These are phyloP conservation scores for Craseonycteris thonglongyai DNA, from an alignment of 2,113 vertebrate species.

Conservation along the genomic window DNA sequence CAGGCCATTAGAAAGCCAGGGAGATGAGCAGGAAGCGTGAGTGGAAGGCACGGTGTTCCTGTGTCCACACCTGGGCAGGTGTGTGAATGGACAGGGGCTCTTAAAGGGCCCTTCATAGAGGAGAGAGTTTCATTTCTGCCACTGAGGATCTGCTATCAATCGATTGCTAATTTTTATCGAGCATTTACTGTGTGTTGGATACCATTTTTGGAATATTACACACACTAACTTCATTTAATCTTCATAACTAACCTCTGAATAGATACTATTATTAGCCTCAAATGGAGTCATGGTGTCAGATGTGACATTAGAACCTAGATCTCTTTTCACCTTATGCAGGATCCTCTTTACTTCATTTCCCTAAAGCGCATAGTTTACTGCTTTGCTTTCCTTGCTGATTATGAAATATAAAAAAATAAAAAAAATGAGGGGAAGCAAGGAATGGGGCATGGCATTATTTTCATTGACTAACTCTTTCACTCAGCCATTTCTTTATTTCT, in stretches of 20 bases:
- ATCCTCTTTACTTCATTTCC: background rate
- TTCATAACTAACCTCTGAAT: background rate
- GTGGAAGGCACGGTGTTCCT: background rate
- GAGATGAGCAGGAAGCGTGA: background rate
- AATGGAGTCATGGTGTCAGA: background rate
- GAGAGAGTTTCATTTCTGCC: background rate
- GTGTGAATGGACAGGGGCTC: background rate
- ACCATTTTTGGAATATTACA: background rate
- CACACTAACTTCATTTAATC: background rate
- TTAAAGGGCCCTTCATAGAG: background rate
- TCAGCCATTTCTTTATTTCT: background rate
- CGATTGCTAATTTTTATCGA: background rate
- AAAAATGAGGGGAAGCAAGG: too few species aligned
- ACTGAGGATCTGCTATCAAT: background rate
- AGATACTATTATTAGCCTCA: background rate
- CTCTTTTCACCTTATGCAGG: background rate
- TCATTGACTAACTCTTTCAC: background rate
- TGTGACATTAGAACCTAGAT: background rate
- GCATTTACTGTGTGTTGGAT: background rate
- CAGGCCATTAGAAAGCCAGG: background rate
- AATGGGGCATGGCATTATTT: too few species aligned
- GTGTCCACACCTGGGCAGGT: background rate
- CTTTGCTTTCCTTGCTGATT: background rate
- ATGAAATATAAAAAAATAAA: too few species aligned
- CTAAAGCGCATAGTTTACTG: too few species aligned